Evolutionary conservation across 2,113 vertebrate genomes (phyloP), one percentile per base, ranked within the genome.

Genomic region (Nothocercus nigrocapillus): DNA sequence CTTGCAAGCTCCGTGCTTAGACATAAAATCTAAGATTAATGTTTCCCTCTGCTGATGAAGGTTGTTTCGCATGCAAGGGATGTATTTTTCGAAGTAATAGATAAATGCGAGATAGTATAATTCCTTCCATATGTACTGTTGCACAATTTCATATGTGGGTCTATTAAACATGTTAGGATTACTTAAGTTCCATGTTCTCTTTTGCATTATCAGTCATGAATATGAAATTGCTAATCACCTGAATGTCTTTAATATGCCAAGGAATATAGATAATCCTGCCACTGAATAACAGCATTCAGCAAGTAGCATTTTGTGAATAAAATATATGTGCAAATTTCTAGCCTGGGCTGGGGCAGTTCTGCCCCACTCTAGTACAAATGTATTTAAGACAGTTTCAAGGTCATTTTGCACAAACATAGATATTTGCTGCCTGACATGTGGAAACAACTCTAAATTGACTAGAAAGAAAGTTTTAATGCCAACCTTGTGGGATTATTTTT

Each of bases 381-480:
- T 28, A 85, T 97, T 96, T 94, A 94, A 96, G 94, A 95, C 27
- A 86, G 84, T 95, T 88, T 95, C 49, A 96, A 88, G 62, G 56
- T 85, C 86, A 27, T 92, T 95, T 95, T 94, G 40, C 58, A 93
- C 79, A 94, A 97, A 92, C 88, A 95, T 98, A 91, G 93, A 97
- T 97, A 97, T 92, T 95, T 97, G 98, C 98, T 98, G 98, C 98
- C 98, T 98, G 95, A 97, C 96, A 94, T 98, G 97, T 97, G 96
- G 82, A 98, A 98, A 98, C 63, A 95, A 97, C 74, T 90, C 96
- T 96, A 97, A 97, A 97, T 96, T 98, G 53, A 96, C 95, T 96
- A 97, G 97, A 98, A 97, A 97, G 97, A 98, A 98, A 98, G 97
- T 98, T 98, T 98, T 98, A 98, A 98, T 98, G 98, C 98, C 98